A percentile compares a stretch with the other conserved stretches of the same genome.
These are phyloP conservation scores for Crotalus tigris DNA, from an alignment of 2,113 vertebrate genomes.

Conservation along the genomic window DNA sequence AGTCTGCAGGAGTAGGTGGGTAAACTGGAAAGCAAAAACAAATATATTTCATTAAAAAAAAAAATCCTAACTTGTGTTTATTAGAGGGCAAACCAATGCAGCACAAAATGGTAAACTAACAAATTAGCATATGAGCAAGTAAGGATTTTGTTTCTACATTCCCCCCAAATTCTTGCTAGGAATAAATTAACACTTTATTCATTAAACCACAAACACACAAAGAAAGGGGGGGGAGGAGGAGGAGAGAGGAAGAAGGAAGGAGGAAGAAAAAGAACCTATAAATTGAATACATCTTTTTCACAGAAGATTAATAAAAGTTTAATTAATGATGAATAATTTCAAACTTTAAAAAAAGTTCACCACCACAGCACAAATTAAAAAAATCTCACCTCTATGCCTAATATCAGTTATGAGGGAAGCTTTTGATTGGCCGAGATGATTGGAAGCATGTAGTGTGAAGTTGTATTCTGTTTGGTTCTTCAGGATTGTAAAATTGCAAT, in stretches of 20 bases:
- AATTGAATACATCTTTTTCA: neutral
- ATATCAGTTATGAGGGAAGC: conserved; percentile 60
- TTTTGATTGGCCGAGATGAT: conserved; percentile 61
- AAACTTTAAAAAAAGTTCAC: neutral
- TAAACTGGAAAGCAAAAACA: conserved; percentile 64
- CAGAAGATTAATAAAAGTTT: neutral
- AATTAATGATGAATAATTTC: neutral
- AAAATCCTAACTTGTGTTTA: neutral
- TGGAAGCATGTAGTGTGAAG: conserved; percentile 64
- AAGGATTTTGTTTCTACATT: neutral
- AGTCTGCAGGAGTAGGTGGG: conserved; percentile 61
- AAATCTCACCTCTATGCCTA: conserved; percentile 67
- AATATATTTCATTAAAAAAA: neutral
- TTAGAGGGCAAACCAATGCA: neutral
- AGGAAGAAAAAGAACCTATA: neutral
- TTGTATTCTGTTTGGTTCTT: conserved; percentile 62
- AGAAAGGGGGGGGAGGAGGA: neutral
- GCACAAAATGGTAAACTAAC: neutral
- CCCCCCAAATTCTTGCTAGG: neutral
- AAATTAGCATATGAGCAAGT: neutral
- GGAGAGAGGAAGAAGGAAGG: too few relatives aligned
- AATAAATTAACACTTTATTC: neutral
- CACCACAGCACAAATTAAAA: neutral
- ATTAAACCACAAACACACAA: neutral
- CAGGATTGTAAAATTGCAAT: conserved; percentile 59